These are phyloP conservation scores for Lasioglossum zephyrum DNA, from an alignment of 2,888 invertebrate genomes.

Conservation along the genomic window DNA sequence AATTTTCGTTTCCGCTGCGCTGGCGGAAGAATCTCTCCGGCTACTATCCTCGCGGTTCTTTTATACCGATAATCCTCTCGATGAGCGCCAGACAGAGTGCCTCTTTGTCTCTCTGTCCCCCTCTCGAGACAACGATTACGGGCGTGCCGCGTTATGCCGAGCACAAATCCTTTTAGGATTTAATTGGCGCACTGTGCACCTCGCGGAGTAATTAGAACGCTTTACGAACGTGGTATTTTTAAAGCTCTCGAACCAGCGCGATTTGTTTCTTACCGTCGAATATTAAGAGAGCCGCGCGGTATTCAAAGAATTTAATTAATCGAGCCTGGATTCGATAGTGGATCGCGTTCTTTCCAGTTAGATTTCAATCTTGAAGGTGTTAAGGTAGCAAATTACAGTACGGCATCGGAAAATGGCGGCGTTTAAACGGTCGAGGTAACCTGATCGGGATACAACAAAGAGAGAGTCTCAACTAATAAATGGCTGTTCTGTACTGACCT, in stretches of 20 bases:
- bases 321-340: too few species aligned
- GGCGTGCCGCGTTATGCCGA: neutral
- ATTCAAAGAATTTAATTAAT: neutral
- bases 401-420: neutral
- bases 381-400: neutral
- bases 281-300: neutral
- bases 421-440: neutral
- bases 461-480: neutral
- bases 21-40: neutral
- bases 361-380: neutral
- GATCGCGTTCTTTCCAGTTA: too few species aligned
- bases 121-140: neutral
- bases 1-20: constrained; percentile 10
- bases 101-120: too few species aligned
- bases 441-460: neutral
- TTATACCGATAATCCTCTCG: neutral
- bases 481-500: too few species aligned
- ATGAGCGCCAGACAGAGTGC: neutral
- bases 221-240: neutral
- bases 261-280: neutral
- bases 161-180: neutral
- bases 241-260: neutral
- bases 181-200: neutral
- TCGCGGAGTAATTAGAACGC: neutral
- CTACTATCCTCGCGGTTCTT: neutral